phyloP scores from a whole-genome alignment of 1,140 invertebrate genomes.

The Leguminivora glycinivorella region DNA sequence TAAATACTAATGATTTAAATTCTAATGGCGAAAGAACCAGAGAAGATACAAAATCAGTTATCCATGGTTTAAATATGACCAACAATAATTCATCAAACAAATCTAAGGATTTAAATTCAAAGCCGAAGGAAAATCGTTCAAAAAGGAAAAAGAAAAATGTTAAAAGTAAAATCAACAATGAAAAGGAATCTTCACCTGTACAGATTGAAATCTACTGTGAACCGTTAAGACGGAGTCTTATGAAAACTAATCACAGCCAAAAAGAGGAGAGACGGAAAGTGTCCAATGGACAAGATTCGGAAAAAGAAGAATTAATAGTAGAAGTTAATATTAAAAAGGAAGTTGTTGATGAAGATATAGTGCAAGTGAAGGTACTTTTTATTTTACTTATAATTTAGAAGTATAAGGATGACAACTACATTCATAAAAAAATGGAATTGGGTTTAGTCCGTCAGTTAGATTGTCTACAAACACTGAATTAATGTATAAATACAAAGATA shows the following conservation, averaged over 20 bases:
- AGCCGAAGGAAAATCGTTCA: background rate
- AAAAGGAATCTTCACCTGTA: background rate
- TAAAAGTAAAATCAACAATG: background rate
- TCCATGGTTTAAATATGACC: too few species aligned
- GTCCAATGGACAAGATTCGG: background rate
- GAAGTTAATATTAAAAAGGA: background rate
- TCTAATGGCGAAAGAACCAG: too few species aligned
- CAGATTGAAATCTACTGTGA: background rate
- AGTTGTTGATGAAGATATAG: background rate
- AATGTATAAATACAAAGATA: too few species aligned
- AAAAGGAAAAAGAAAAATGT: background rate
- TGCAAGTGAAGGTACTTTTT: background rate
- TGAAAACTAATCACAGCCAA: background rate
- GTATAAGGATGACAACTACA: too few species aligned
- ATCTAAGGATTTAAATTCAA: too few species aligned
- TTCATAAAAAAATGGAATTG: too few species aligned
- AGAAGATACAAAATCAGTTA: too few species aligned
- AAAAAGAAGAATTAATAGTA: background rate
- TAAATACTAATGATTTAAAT: background rate
- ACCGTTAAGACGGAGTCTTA: constrained; percentile 12
- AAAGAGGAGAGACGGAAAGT: background rate
- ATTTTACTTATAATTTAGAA: too few species aligned
- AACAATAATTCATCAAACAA: too few species aligned
- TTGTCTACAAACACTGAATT: too few species aligned
- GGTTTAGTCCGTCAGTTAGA: too few species aligned